These are phyloP conservation scores for Eurystomus glaucurus DNA, from an alignment of 2,797 vertebrate species.

Conservation along the genomic window DNA sequence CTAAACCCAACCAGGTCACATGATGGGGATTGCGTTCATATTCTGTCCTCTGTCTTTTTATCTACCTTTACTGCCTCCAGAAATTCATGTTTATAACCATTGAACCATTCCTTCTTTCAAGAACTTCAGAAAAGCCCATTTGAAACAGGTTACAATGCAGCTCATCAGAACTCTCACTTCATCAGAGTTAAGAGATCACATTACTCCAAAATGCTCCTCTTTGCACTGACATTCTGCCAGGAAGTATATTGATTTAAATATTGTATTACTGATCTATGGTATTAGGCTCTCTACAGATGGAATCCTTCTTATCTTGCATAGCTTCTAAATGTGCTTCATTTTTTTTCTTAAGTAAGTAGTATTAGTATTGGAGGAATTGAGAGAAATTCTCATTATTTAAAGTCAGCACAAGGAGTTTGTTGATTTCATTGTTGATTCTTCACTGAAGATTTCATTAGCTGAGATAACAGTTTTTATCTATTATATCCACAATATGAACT, in stretches of 20 bases:
- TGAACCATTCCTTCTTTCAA: not conserved
- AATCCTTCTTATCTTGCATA: not conserved
- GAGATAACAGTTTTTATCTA: not conserved
- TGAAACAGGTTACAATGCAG: constrained; percentile 6
- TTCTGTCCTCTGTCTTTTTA: not conserved
- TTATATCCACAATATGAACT: not conserved
- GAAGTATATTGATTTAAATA: constrained; percentile 69
- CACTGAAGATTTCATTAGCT: not conserved
- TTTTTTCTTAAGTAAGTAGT: not conserved
- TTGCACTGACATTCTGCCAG: constrained; percentile 35
- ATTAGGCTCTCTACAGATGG: not conserved
- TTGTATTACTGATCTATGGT: constrained; percentile 29
- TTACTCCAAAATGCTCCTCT: constrained; percentile 8
- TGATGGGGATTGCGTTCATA: not conserved
- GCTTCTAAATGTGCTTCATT: constrained; percentile 19
- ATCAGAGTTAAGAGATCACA: not conserved
- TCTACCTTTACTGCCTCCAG: not conserved
- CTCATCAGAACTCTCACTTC: not conserved
- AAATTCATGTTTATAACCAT: not conserved
- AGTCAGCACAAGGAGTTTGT: not conserved
- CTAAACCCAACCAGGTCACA: not conserved
- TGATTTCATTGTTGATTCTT: not conserved
- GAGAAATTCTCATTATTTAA: not conserved
- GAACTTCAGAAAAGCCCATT: not conserved
- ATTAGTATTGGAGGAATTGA: not conserved